A percentile compares a stretch with the other conserved stretches of the same genome.
Evolutionary conservation across 2,797 vertebrate genomes (phyloP).

Genomic region (Argentina silus): DNA sequence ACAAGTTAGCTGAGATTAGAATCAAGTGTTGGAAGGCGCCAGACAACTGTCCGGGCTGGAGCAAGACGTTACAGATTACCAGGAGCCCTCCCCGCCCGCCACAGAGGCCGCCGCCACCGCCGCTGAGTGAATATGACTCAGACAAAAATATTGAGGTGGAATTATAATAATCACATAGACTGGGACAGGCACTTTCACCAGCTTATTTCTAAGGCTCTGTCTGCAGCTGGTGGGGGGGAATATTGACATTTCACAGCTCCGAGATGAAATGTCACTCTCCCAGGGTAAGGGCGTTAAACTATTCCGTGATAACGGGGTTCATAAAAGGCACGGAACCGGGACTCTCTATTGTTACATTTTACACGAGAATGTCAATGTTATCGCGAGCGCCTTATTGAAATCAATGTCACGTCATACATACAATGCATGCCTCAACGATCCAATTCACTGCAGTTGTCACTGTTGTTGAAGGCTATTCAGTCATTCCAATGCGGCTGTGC

Average conservation of each 20-base stretch:
- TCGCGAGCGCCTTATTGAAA: too few relatives aligned
- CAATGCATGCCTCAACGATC: too few relatives aligned
- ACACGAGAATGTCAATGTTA: too few relatives aligned
- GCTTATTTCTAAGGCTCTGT: conserved; percentile 13
- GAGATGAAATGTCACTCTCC: conserved; percentile 54
- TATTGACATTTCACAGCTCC: conserved; percentile 60
- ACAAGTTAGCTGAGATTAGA: conserved; percentile 16
- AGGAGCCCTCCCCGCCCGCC: too few relatives aligned
- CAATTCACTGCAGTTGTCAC: too few relatives aligned
- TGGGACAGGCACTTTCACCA: conserved; percentile 19
- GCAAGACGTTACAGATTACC: conserved; percentile 18
- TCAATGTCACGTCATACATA: too few relatives aligned
- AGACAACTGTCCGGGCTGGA: conserved; percentile 12
- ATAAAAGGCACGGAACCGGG: too few relatives aligned
- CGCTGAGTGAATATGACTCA: too few relatives aligned
- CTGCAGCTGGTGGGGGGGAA: conserved; percentile 22
- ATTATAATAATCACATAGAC: conserved; percentile 26
- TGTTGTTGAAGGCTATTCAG: too few relatives aligned
- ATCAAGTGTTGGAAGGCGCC: background rate
- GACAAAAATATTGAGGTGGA: conserved; percentile 7
- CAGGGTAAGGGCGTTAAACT: conserved; percentile 34
- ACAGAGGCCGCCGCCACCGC: too few relatives aligned
- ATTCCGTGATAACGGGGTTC: conserved; percentile 47
- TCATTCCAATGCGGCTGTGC: too few relatives aligned
- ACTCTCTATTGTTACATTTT: too few relatives aligned